Evolutionary conservation across 2,888 invertebrate genomes (phyloP).

Genomic region (Selenia dentaria): DNA sequence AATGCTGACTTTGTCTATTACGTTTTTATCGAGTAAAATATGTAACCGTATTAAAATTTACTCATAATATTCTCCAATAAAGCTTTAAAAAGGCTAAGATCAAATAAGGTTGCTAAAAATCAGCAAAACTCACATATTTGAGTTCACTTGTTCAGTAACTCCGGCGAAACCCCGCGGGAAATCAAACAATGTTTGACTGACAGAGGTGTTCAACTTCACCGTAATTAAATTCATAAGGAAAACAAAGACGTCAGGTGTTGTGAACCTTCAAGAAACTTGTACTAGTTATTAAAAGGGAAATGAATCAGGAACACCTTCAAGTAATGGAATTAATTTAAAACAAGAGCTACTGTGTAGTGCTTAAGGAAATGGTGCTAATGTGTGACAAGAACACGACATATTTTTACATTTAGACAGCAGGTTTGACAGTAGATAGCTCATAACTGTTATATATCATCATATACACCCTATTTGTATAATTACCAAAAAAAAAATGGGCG

Average conservation of each 20-base stretch:
- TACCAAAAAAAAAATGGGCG: no score
- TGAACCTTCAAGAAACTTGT: slow-evolving; percentile 17
- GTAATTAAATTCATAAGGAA: slow-evolving; percentile 34
- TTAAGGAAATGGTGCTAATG: no score
- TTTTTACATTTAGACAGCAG: no score
- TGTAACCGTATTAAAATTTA: no score
- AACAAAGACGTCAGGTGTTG: slow-evolving; percentile 25
- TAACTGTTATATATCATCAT: no score
- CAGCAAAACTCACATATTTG: slow-evolving; percentile 9
- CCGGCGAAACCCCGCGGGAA: slow-evolving; percentile 15
- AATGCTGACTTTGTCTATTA: no score
- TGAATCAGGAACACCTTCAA: slow-evolving; percentile 5
- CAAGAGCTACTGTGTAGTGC: not conserved
- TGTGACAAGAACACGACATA: no score
- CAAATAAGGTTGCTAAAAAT: slow-evolving; percentile 3
- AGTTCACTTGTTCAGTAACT: slow-evolving; percentile 20
- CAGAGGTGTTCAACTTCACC: slow-evolving; percentile 27
- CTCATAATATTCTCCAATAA: no score
- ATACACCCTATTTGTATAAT: no score
- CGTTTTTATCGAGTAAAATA: no score
- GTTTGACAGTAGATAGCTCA: no score
- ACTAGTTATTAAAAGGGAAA: slow-evolving; percentile 20
- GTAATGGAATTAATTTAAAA: slow-evolving; percentile 9
- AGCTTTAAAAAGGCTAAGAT: no score
- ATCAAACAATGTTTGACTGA: slow-evolving; percentile 24